Evolutionary conservation across 2,888 invertebrate species (phyloP).

Genomic region (Drosophila yooni): DNA sequence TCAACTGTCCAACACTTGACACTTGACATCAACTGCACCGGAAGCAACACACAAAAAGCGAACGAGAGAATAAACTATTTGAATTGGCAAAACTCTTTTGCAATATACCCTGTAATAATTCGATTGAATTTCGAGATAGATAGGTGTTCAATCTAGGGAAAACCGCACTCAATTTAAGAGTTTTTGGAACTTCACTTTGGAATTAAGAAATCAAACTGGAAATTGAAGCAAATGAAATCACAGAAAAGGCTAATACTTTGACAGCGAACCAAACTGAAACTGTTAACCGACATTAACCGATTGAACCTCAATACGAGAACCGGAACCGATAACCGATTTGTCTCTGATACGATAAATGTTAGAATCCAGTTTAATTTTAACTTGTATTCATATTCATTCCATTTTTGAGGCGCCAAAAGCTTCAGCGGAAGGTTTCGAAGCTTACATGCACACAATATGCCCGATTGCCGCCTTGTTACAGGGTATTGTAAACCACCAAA

Average conservation of each 20-base stretch:
- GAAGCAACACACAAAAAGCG: conserved; percentile 59
- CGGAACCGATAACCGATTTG: neutral
- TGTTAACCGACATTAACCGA: neutral
- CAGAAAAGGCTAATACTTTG: no score
- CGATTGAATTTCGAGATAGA: neutral
- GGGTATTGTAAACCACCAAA: conserved; percentile 53
- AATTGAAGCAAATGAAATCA: neutral
- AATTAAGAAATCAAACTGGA: neutral
- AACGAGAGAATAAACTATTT: conserved; percentile 23
- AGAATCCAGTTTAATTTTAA: neutral
- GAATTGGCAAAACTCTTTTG: conserved; percentile 7
- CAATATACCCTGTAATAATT: conserved; percentile 37
- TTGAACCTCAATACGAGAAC: neutral
- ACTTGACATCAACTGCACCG: conserved; percentile 82
- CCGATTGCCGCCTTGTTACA: neutral
- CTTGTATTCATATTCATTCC: neutral
- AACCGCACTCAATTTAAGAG: neutral
- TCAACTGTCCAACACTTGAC: conserved; percentile 83
- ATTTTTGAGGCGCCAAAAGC: neutral
- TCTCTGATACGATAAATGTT: neutral
- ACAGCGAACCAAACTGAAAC: no score
- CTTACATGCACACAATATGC: neutral
- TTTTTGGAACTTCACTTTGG: neutral
- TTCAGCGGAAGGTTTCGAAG: neutral
- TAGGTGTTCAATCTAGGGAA: neutral